These are phyloP conservation scores for Pagrus major DNA, from an alignment of 2,113 vertebrate species.

Conservation along the genomic window DNA sequence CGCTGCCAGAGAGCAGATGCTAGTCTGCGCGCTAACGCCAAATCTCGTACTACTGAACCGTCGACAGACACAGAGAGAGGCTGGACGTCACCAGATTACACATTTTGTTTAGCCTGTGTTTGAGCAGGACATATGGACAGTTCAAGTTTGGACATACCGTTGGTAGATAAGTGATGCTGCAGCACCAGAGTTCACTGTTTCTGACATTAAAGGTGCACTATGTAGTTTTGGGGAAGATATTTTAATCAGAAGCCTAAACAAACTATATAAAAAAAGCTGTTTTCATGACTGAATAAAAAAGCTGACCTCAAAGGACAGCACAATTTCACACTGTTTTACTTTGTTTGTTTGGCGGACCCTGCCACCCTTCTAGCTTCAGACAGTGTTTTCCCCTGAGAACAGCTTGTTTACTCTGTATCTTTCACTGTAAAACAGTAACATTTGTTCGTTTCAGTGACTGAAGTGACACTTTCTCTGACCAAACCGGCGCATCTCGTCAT, in stretches of 20 bases:
- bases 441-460: neutral
- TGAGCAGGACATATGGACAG: neutral
- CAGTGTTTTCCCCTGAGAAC: too few relatives aligned
- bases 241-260: too few relatives aligned
- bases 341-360: too few relatives aligned
- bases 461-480: neutral
- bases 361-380: too few relatives aligned
- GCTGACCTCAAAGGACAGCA: too few relatives aligned
- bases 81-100: slow-evolving; percentile 1
- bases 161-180: neutral
- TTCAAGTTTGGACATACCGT: neutral
- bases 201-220: too few relatives aligned
- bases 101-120: neutral
- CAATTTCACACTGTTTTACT: too few relatives aligned
- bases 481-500: neutral
- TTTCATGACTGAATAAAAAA: too few relatives aligned
- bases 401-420: too few relatives aligned
- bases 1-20: slow-evolving; percentile 45
- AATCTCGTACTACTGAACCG: slow-evolving; percentile 23
- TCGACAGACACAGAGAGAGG: slow-evolving; percentile 43
- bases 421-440: too few relatives aligned
- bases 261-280: too few relatives aligned
- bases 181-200: neutral
- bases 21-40: slow-evolving; percentile 39
- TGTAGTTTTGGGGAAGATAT: too few relatives aligned